These are phyloP conservation scores for Scaptomyza pallida DNA, from an alignment of 1,140 invertebrate genomes.

Conservation along the genomic window DNA sequence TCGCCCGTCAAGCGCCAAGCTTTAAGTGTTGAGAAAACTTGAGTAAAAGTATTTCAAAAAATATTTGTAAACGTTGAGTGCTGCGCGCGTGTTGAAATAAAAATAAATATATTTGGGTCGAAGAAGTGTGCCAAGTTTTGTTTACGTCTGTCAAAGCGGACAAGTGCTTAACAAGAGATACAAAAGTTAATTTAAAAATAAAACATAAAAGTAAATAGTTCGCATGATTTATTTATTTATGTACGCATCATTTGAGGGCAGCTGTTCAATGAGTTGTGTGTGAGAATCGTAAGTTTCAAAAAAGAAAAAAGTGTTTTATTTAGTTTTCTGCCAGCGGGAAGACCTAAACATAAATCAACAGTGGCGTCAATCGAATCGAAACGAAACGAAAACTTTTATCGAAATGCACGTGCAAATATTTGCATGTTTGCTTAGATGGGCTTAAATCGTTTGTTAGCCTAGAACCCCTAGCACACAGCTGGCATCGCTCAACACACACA, in stretches of 20 bases:
- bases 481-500: not conserved
- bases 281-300: constrained; percentile 39
- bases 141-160: constrained; percentile 18
- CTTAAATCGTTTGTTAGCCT: constrained; percentile 24
- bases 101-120: constrained; percentile 30
- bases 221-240: constrained; percentile 16
- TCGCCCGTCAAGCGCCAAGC: constrained; percentile 6
- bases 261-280: constrained; percentile 23
- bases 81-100: not conserved
- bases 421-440: constrained; percentile 30
- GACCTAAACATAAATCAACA: constrained; percentile 43
- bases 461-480: no score
- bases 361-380: not conserved
- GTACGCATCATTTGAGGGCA: constrained; percentile 28
- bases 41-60: constrained; percentile 1
- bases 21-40: not conserved
- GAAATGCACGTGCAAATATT: constrained; percentile 34
- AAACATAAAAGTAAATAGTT: not conserved
- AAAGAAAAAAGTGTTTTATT: constrained; percentile 28
- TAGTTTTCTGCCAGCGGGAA: not conserved
- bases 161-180: constrained; percentile 26
- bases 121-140: constrained; percentile 22
- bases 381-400: constrained; percentile 42
- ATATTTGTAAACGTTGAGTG: not conserved
- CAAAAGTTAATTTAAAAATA: not conserved